Evolutionary conservation across 2,888 invertebrate species (phyloP).

Genomic region (Melikaiella ostensackeni): DNA sequence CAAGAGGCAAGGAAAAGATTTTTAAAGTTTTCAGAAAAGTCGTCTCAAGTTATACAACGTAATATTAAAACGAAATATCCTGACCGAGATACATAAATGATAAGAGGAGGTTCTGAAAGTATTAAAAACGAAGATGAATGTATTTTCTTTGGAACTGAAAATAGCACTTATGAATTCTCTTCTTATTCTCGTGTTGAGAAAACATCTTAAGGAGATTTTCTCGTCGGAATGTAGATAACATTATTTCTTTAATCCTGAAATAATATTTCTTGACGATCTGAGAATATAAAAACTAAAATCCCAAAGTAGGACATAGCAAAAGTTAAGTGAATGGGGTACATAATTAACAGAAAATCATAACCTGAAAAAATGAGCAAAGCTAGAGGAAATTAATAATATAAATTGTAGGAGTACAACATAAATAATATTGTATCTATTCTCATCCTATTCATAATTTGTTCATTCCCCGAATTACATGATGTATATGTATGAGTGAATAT

Average conservation of each 20-base stretch:
- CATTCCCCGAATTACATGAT: too few species aligned
- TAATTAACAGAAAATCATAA: too few species aligned
- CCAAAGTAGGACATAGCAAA: neutral
- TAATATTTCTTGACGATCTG: neutral
- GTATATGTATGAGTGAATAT: too few species aligned
- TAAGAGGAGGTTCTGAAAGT: neutral
- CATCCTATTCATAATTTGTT: too few species aligned
- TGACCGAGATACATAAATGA: neutral
- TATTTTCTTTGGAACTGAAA: neutral
- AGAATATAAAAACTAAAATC: neutral
- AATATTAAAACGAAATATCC: neutral
- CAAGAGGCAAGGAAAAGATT: neutral
- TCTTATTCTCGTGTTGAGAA: neutral
- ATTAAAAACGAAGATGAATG: neutral
- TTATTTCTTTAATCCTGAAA: neutral
- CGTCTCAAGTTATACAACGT: neutral
- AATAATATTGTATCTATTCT: too few species aligned
- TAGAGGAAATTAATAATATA: too few species aligned
- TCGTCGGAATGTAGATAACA: neutral
- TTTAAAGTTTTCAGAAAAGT: neutral
- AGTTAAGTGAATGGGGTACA: neutral
- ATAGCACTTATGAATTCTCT: neutral
- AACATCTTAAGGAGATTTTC: neutral
- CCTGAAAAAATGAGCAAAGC: too few species aligned
- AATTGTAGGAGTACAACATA: too few species aligned